Evolutionary conservation across 2,113 vertebrate genomes (phyloP).

Genomic region (Nyctibius bracteatus): DNA sequence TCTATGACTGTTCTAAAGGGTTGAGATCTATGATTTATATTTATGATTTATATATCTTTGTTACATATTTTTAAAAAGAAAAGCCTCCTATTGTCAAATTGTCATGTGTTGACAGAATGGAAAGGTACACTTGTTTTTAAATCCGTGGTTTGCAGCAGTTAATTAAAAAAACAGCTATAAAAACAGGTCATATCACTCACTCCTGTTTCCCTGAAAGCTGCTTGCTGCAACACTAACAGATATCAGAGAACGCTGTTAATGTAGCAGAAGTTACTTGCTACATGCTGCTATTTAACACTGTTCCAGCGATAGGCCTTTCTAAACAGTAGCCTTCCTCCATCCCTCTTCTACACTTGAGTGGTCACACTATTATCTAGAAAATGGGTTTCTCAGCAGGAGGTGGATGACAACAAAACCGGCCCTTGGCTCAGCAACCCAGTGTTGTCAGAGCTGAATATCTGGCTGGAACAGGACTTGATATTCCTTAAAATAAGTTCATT

Average conservation of each 20-base stretch:
- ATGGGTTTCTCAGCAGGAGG: constrained; percentile 71
- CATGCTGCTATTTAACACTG: constrained; percentile 35
- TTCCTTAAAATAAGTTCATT: constrained; percentile 78
- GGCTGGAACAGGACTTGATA: constrained; percentile 78
- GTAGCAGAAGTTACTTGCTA: constrained; percentile 40
- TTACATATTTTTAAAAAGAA: not conserved
- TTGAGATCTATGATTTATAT: not conserved
- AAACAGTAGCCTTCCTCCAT: constrained; percentile 2
- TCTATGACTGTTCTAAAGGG: not conserved
- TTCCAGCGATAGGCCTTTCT: not conserved
- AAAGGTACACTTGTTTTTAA: not conserved
- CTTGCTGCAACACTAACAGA: not conserved
- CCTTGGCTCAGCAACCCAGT: constrained; percentile 58
- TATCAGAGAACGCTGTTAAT: not conserved
- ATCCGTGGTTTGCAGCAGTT: not conserved
- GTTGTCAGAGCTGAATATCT: constrained; percentile 58
- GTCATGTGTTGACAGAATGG: not conserved
- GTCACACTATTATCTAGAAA: constrained; percentile 76
- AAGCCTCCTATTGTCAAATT: not conserved
- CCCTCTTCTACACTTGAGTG: constrained; percentile 50
- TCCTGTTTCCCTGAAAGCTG: not conserved
- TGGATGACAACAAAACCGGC: constrained; percentile 11
- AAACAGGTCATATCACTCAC: not conserved
- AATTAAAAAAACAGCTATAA: not conserved
- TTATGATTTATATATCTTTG: not conserved